Evolutionary conservation across 2,797 vertebrate genomes (phyloP).

Genomic region (Aphelocoma californica): DNA sequence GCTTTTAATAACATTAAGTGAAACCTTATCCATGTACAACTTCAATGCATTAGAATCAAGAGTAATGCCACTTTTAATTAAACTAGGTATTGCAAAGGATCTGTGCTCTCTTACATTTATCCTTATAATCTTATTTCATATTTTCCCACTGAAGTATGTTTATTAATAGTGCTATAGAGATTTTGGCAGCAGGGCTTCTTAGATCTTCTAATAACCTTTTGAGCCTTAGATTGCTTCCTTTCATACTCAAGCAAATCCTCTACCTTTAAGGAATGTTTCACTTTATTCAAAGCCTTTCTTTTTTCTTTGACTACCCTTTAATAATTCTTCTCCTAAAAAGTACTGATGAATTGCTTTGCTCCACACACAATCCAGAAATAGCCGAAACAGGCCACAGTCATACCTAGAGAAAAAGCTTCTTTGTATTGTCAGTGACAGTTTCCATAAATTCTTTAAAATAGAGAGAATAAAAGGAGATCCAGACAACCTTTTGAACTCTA

Average conservation of each 20-base stretch:
- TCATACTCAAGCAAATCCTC: constrained; percentile 42
- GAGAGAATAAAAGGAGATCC: background rate
- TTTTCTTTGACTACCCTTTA: constrained; percentile 20
- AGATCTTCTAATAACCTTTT: constrained; percentile 47
- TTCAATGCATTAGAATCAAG: background rate
- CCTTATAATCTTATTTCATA: constrained; percentile 24
- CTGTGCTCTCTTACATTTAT: background rate
- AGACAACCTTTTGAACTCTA: background rate
- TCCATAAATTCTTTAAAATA: constrained; percentile 15
- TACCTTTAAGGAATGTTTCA: constrained; percentile 40
- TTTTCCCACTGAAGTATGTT: constrained; percentile 11
- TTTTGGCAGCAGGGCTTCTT: background rate
- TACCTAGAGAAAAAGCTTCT: background rate
- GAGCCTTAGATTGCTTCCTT: constrained; percentile 32
- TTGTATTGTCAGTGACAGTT: background rate
- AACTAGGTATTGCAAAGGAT: constrained; percentile 8
- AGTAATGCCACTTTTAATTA: constrained; percentile 41
- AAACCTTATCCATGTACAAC: background rate
- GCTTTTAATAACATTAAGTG: constrained; percentile 36
- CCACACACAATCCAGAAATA: background rate
- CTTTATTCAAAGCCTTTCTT: constrained; percentile 20
- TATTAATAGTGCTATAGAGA: constrained; percentile 6
- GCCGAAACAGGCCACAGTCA: background rate
- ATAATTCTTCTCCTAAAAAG: background rate
- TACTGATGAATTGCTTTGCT: constrained; percentile 16